phyloP scores from a whole-genome alignment of 2,797 vertebrate genomes.

The Petrocephalus schoutedeni region DNA sequence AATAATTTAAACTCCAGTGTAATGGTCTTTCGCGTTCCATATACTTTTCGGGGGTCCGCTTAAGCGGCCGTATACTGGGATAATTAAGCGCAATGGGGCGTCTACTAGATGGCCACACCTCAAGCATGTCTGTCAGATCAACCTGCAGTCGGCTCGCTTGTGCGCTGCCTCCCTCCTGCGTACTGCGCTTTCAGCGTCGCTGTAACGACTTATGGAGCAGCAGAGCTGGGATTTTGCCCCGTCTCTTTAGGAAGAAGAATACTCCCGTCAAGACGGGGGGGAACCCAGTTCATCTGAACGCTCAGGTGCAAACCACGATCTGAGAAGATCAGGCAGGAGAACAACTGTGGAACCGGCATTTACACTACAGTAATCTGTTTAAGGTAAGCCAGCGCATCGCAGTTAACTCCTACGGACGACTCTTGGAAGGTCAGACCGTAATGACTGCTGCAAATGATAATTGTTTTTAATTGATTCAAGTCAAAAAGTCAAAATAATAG shows the following conservation, averaged over 20 bases:
- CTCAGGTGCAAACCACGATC: slow-evolving; percentile 27
- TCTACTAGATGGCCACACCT: not conserved
- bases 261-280: slow-evolving; percentile 19
- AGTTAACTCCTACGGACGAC: not conserved
- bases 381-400: not conserved
- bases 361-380: slow-evolving; percentile 41
- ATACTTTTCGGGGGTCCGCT: not conserved
- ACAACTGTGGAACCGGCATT: slow-evolving; percentile 47
- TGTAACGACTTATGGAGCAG: slow-evolving; percentile 54
- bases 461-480: not conserved
- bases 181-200: slow-evolving; percentile 41
- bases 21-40: not conserved
- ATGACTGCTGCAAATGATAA: not conserved
- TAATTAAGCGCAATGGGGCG: not conserved
- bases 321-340: slow-evolving; percentile 37
- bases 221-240: slow-evolving; percentile 44
- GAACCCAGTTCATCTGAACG: slow-evolving; percentile 17
- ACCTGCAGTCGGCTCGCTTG: slow-evolving; percentile 12
- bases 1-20: not conserved
- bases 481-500: not conserved
- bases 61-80: not conserved
- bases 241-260: slow-evolving; percentile 36
- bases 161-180: slow-evolving; percentile 30
- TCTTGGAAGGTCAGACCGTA: not conserved
- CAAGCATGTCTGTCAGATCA: slow-evolving; percentile 25